Evolutionary conservation across 2,113 vertebrate genomes (phyloP), one percentile per base, ranked within the genome.

Genomic region (Colius striatus): DNA sequence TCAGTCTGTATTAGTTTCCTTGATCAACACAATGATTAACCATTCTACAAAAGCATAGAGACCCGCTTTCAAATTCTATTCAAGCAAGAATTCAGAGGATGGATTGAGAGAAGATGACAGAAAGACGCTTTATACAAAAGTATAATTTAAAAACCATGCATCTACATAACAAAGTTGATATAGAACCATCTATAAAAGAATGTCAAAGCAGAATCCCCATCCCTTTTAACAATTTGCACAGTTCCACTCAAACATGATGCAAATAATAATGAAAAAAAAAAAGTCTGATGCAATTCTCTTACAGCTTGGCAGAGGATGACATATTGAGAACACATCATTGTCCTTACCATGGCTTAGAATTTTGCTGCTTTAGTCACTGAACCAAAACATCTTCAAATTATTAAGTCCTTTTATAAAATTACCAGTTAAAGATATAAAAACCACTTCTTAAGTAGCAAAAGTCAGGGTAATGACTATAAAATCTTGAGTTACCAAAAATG

Each of bases 281-380:
- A 41, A 41, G 38, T 41, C 5, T 10, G 9, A 85, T 38, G 72
- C 14, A 82, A 67, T 38, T 23, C 57, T 94, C 71, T 83, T 81
- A 72, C 7, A 89, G 26, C 15, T 62, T 2, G 3, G 67, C 38
- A 90, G 20, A 57, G 30, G 53, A 58, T 34, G 45, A 79, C 17
- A 54, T 45, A 65, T 6, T 34, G 41, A 85, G 73, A 92, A 67
- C 45, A 80, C 36, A 55, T 20, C 23, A 41, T 74, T 71, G 43
- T 74, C 74, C 78, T 91, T 92, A 84, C 41, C 76, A 78, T 8
- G 11, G 48, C 72, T 92, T 85, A 80, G n/a, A 95, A 73, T 77
- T 73, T 89, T 63, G 85, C 32, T 79, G 62, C 62, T 80, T 93
- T 77, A 66, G 34, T 54, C 55, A 95, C 25, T 54, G 74, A 91